Percentiles rank a stretch among this genome's conserved stretches.
Evolutionary conservation across 2,888 invertebrate species (phyloP).

Genomic region (Netelia inedita): DNA sequence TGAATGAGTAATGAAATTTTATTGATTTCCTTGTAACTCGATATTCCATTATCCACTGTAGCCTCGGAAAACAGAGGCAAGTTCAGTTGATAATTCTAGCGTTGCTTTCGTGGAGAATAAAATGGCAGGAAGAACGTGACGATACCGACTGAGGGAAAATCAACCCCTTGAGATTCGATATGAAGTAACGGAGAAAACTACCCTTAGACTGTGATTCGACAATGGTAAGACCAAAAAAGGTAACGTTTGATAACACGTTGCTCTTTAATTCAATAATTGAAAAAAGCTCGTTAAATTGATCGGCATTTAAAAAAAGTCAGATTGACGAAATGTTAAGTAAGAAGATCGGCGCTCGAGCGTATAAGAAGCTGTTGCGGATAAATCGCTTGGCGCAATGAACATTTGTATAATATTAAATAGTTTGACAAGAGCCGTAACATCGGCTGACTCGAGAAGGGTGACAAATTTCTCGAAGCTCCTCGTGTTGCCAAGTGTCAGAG

Average conservation of each 20-base stretch:
- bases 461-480: slow-evolving; percentile 19
- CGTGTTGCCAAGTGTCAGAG: slow-evolving; percentile 21
- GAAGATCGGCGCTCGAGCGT: slow-evolving; percentile 5
- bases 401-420: slow-evolving; percentile 10
- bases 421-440: slow-evolving; percentile 30
- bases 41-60: slow-evolving; percentile 43
- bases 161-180: slow-evolving; percentile 10
- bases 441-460: slow-evolving; percentile 33
- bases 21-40: slow-evolving; percentile 11
- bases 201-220: neutral
- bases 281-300: too few relatives aligned
- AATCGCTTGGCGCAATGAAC: neutral
- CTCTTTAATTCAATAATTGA: too few relatives aligned
- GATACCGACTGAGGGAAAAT: slow-evolving; percentile 52
- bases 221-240: neutral
- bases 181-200: slow-evolving; percentile 6
- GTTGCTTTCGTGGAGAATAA: neutral
- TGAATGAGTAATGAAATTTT: slow-evolving; percentile 2
- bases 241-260: too few relatives aligned
- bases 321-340: too few relatives aligned
- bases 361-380: neutral
- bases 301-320: too few relatives aligned
- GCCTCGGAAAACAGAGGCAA: neutral
- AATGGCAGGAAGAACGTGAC: neutral
- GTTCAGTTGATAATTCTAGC: neutral